These are phyloP conservation scores for Penaeus monodon DNA, from an alignment of 2,888 invertebrate species.

Conservation along the genomic window DNA sequence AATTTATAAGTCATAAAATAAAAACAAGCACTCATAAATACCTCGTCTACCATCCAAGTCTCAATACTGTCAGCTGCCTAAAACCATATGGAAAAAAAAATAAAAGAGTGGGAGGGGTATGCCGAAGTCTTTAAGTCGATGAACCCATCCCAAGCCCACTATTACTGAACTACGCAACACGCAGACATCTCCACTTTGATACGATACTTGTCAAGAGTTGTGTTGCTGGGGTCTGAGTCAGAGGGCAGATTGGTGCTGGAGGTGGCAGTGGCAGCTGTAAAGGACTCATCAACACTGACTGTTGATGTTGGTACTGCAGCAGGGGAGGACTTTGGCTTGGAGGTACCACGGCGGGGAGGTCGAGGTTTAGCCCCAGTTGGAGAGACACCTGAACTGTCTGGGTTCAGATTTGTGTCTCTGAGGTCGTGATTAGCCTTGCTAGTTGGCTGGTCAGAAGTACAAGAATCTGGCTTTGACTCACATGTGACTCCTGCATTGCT, in stretches of 20 bases:
- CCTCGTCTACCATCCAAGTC: conserved; percentile 45
- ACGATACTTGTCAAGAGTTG: conserved; percentile 53
- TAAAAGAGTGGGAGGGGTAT: conserved; percentile 36
- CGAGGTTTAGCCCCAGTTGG: conserved; percentile 42
- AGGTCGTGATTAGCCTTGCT: not conserved
- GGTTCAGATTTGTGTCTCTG: not conserved
- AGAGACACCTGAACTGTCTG: conserved; percentile 5
- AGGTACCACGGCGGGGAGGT: conserved; percentile 31
- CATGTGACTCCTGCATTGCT: not conserved
- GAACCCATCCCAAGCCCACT: conserved; percentile 41
- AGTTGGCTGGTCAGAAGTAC: not conserved
- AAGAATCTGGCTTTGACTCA: conserved; percentile 17
- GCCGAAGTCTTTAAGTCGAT: conserved; percentile 53
- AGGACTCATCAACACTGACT: not conserved
- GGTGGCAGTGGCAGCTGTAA: not conserved
- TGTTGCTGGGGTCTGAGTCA: conserved; percentile 34
- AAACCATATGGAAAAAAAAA: conserved; percentile 35
- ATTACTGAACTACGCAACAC: conserved; percentile 58
- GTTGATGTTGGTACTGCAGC: conserved; percentile 1
- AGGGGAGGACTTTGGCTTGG: conserved; percentile 25
- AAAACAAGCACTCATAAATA: conserved; percentile 29
- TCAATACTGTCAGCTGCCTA: conserved; percentile 50
- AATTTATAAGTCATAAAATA: not conserved
- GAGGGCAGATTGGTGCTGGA: conserved; percentile 35
- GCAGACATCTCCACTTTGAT: conserved; percentile 43